phyloP scores from a whole-genome alignment of 92 coral and sea anemone species.

The Heliopora coerulea region DNA sequence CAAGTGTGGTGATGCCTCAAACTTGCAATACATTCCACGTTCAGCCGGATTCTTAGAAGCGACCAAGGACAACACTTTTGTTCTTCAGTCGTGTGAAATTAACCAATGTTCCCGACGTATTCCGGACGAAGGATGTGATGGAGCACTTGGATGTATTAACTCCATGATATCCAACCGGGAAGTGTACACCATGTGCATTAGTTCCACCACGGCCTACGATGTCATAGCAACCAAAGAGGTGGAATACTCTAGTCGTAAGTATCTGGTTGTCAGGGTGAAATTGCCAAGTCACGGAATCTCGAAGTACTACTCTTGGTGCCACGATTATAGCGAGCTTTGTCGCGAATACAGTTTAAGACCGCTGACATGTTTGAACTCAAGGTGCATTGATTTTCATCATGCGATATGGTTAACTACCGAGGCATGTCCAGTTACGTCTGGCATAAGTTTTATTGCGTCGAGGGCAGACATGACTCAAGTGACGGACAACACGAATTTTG shows the following conservation, averaged over 20 bases:
- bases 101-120: slow-evolving; percentile 44
- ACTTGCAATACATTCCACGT: slow-evolving; percentile 13
- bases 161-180: slow-evolving; percentile 23
- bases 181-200: slow-evolving; percentile 47
- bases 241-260: background rate
- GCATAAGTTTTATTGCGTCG: background rate
- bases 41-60: slow-evolving; percentile 44
- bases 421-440: background rate
- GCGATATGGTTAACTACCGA: background rate
- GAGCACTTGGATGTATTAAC: slow-evolving; percentile 40
- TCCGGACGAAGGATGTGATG: slow-evolving; percentile 41
- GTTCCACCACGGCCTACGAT: slow-evolving; percentile 55
- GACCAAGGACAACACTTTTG: slow-evolving; percentile 45
- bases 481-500: slow-evolving; percentile 3
- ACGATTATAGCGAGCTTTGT: slow-evolving; percentile 54
- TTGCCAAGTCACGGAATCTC: slow-evolving; percentile 48
- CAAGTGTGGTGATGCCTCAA: slow-evolving; percentile 25
- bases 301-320: slow-evolving; percentile 58
- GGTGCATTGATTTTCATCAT: background rate
- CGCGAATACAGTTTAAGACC: slow-evolving; percentile 53
- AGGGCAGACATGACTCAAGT: background rate
- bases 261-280: slow-evolving; percentile 36
- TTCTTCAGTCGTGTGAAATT: slow-evolving; percentile 35
- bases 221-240: slow-evolving; percentile 33
- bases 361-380: slow-evolving; percentile 6